Evolutionary conservation across 2,113 vertebrate species (phyloP).

Genomic region (Eonycteris spelaea): DNA sequence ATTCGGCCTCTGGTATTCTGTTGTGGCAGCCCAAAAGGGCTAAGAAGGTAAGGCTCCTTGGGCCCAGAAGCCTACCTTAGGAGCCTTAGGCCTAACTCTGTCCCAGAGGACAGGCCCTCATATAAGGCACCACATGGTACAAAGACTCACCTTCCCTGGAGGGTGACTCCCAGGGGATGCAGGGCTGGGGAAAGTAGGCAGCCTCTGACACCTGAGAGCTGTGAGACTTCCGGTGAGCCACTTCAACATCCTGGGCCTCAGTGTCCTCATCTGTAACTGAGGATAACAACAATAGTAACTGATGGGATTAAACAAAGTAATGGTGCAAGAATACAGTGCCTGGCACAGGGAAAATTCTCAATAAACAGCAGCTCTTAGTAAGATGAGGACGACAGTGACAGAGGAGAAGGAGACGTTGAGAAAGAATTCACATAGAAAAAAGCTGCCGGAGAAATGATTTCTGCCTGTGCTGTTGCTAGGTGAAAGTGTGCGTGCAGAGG

Average conservation of each 20-base stretch:
- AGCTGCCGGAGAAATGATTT: neutral
- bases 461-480: neutral
- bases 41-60: neutral
- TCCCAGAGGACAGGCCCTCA: neutral
- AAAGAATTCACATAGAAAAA: neutral
- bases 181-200: neutral
- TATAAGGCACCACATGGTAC: fast-evolving
- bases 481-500: fast-evolving
- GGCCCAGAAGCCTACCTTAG: neutral
- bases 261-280: neutral
- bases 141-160: neutral
- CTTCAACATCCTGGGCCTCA: neutral
- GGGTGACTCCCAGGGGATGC: fast-evolving
- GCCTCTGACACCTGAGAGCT: neutral
- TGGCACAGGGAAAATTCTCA: neutral
- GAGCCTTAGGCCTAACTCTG: neutral
- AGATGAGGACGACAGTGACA: neutral
- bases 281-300: neutral
- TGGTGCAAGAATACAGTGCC: neutral
- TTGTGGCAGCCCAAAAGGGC: neutral
- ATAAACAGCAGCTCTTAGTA: neutral
- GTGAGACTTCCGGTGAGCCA: neutral
- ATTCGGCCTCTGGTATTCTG: neutral
- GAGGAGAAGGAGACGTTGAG: neutral
- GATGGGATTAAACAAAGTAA: neutral